Percentiles rank a stretch among this genome's conserved stretches.
These are phyloP conservation scores for Ophiothrix spiculata DNA, from an alignment of 35 echinoderm and acorn worm genomes.

Conservation along the genomic window DNA sequence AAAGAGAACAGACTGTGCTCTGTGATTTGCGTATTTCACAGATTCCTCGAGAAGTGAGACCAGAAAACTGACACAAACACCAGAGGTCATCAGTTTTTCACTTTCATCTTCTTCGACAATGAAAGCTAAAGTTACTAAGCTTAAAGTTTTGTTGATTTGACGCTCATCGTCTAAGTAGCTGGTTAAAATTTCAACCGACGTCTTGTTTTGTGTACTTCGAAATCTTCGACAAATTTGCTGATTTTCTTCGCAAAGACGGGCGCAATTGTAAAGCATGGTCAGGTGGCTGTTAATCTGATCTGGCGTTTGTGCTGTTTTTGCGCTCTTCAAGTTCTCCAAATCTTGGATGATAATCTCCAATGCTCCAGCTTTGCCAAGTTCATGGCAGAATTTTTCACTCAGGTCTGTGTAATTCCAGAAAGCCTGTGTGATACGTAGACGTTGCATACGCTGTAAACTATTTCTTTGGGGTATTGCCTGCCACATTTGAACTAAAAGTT, in stretches of 20 bases:
- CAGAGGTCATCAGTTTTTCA: constrained; percentile 44
- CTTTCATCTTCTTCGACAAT: constrained; percentile 74
- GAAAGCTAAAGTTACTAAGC: constrained; percentile 61
- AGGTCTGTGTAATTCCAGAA: constrained; percentile 93
- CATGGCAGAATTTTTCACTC: constrained; percentile 23
- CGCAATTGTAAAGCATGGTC: constrained; percentile 75
- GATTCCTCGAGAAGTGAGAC: constrained; percentile 73
- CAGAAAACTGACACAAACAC: constrained; percentile 61
- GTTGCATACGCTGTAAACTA: not conserved
- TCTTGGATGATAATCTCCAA: constrained; percentile 59
- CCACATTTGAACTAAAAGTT: constrained; percentile 1
- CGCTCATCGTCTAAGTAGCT: constrained; percentile 34
- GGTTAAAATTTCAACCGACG: constrained; percentile 41
- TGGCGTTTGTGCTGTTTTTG: constrained; percentile 47
- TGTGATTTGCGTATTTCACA: constrained; percentile 56
- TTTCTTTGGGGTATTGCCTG: not conserved
- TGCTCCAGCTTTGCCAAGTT: constrained; percentile 38
- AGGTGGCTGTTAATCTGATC: constrained; percentile 71
- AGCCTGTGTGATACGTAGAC: not conserved
- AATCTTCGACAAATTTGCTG: constrained; percentile 33
- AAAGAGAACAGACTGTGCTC: constrained; percentile 39
- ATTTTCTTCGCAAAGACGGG: constrained; percentile 34
- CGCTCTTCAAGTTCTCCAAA: constrained; percentile 52
- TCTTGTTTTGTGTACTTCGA: not conserved
- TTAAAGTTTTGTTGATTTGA: constrained; percentile 65